These are phyloP conservation scores for Daphoenositta chrysoptera DNA, from an alignment of 2,113 vertebrate genomes.

Conservation along the genomic window DNA sequence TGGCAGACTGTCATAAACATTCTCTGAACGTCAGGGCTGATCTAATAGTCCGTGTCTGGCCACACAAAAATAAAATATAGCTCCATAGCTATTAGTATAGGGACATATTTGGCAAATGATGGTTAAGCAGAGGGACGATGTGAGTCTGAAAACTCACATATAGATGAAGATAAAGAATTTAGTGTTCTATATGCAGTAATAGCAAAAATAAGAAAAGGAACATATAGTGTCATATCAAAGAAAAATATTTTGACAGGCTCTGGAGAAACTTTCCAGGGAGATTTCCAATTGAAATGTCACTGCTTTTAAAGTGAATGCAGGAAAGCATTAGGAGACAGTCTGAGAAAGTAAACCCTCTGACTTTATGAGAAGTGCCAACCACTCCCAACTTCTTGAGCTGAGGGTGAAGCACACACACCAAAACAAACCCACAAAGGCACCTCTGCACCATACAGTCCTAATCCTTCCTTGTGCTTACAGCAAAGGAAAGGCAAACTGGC, in stretches of 20 bases:
- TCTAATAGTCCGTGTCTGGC: not conserved
- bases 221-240: not conserved
- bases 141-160: not conserved
- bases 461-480: accelerated
- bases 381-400: not conserved
- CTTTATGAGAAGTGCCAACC: not conserved
- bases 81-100: not conserved
- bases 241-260: constrained; percentile 44
- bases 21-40: not conserved
- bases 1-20: not conserved
- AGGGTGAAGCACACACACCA: not conserved
- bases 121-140: not conserved
- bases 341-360: not conserved
- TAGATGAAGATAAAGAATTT: not conserved
- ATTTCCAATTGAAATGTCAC: not conserved
- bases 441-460: not conserved
- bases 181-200: not conserved
- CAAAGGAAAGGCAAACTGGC: not conserved
- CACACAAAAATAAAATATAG: not conserved
- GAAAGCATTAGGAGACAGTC: not conserved
- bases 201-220: constrained; percentile 27
- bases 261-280: not conserved
- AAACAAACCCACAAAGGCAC: not conserved
- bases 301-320: not conserved
- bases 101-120: not conserved